Evolutionary conservation across 2,797 vertebrate genomes (phyloP), one percentile per base, ranked within the genome.

Genomic region (Malacoctenus gilli): DNA sequence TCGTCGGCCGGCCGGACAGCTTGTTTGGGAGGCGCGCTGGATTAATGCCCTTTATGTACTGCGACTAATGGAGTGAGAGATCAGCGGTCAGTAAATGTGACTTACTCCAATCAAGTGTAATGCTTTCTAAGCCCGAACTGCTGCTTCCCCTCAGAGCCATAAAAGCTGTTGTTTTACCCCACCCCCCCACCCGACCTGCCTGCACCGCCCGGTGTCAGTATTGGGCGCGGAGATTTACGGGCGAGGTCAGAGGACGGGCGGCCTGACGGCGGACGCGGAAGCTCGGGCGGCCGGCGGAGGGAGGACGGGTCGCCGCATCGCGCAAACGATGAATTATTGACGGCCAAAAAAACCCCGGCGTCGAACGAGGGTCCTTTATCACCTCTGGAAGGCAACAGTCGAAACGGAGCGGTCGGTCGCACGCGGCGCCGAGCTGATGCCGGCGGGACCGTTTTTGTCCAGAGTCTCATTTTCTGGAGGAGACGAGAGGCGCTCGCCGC

Each of bases 181-280:
- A 28, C 25, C 48, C 10, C 21, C 46, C 36, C 46, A 66, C 47
- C 41, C 55, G 64, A 62, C 66, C 74, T 34, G 61, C 58, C 66
- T 68, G 14, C 46, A 63, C 85, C 85, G 61, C 84, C 80, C 78
- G 84, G 87, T 86, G 89, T 88, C 87, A 86, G 70, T 87, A 28
- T 83, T 76, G 72, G 51, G 75, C 63, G 8, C 37, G 5, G 39
- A 72, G 76, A 83, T 84, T n/a, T n/a, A n/a, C n/a, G n/a, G n/a
- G n/a, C n/a, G 48, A 55, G 77, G 75, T 84, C 68, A 77, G 67
- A 62, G 65, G 53, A 65, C 8, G n/a, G 44, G 54, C 61, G 53
- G 42, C 25, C 63, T 59, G 28, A 54, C 60, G 43, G 67, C 50
- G 58, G 53, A 65, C 23, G 15, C 32, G 18, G 6, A 55, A n/a